Evolutionary conservation across 1,140 invertebrate species (phyloP), one percentile per base, ranked within the genome.

Genomic region (Drosophila mayri): DNA sequence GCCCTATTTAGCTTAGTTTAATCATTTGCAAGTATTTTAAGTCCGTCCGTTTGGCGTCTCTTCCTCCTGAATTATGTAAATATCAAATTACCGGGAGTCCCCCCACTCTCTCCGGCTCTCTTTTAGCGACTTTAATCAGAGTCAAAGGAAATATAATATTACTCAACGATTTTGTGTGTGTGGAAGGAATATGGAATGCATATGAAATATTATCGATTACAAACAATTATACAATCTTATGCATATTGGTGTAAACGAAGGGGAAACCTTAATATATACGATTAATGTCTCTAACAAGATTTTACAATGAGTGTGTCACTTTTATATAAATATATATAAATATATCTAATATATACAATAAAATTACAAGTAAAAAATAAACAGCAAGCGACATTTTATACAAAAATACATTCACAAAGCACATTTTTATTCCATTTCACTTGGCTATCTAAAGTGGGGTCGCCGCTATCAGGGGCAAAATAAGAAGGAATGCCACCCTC

Each of bases 231-330:
- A 71, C 46, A 65, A 77, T 70, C 49, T 77, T 59, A 37, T 76
- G 67, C 50, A 77, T 64, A 71, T 64, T 57, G 59, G 57, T 78
- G 75, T 71, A 55, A 73, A 37, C 54, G 30, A 73, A 70, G 41
- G 16, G 50, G 28, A 71, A 60, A 75, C 49, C 54, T 58, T 64
- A 63, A 78, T 60, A 66, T 58, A 64, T 68, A 70, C 79, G 52
- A 76, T 79, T 87, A 83, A 70, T 90, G 81, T 88, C 85, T 90
- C 85, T 90, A 85, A 88, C 84, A 90, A 90, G 81, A 88, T 88
- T 88, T 88, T 88, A 88, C 81, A 78, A 85, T 88, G 85, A 81
- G 81, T 81, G 85, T 88, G 85, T 88, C 85, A 90, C 85, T 90
- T 88, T 88, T 88, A 85, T 90, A 87, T 67, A 84, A 76, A 73